These are phyloP conservation scores for Cyanistes caeruleus DNA, from an alignment of 2,113 vertebrate genomes.

Conservation along the genomic window DNA sequence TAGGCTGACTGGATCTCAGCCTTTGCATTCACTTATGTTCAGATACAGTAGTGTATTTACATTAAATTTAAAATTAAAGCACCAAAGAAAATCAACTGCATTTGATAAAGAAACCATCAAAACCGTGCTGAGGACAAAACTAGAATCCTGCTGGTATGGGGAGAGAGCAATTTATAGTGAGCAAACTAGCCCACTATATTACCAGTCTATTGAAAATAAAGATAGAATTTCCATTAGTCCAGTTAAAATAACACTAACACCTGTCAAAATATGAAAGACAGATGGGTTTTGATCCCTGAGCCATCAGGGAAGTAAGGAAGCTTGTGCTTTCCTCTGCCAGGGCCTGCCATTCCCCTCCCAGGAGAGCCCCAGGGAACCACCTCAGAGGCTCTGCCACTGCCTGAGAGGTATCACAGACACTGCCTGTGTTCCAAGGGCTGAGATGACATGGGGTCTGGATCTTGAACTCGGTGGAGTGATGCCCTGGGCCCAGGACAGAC, in stretches of 20 bases:
- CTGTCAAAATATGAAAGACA: not conserved
- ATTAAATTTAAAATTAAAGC: not conserved
- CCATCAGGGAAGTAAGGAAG: not conserved
- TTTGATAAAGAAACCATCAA: not conserved
- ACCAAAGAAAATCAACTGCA: not conserved
- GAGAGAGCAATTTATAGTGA: not conserved
- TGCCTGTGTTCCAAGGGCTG: rapidly evolving
- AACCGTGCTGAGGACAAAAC: not conserved
- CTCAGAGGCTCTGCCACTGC: too few relatives aligned
- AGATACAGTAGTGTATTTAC: not conserved
- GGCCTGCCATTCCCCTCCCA: rapidly evolving
- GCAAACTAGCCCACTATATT: not conserved
- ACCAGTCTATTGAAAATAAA: not conserved
- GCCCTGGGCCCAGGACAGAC: too few relatives aligned
- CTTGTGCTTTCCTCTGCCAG: not conserved
- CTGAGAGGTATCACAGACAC: too few relatives aligned
- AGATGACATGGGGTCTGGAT: not conserved
- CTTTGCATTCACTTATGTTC: not conserved
- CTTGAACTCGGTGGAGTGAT: rapidly evolving
- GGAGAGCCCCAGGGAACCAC: not conserved
- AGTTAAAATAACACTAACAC: not conserved
- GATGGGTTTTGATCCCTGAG: not conserved
- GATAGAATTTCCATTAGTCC: not conserved
- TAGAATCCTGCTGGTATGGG: not conserved
- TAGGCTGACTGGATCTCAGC: not conserved